Conservation (phyloP, 2,797 vertebrate genomes). For the Podarcis siculus region DNA sequence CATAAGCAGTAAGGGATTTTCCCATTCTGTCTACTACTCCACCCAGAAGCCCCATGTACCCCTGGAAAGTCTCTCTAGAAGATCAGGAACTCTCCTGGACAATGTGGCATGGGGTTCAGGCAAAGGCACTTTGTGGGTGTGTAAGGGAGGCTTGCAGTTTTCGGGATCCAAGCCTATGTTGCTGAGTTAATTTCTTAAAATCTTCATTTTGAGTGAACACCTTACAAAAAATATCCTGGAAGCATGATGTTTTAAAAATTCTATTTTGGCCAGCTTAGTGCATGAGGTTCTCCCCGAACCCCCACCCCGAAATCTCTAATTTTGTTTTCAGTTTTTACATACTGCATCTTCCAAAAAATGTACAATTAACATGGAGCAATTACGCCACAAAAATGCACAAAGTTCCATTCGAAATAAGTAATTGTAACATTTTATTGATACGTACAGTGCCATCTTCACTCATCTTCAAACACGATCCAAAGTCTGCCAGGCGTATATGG, state of each 20-base stretch:
- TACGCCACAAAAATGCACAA: slow-evolving; percentile 3
- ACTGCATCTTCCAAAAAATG: not conserved
- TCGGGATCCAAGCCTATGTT: not conserved
- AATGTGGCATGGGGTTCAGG: not conserved
- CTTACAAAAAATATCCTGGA: too few species aligned
- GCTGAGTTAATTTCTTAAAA: not conserved
- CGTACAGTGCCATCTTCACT: slow-evolving; percentile 95
- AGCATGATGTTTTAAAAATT: too few species aligned
- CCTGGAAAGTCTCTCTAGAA: not conserved
- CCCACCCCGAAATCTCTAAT: too few species aligned
- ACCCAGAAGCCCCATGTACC: not conserved
- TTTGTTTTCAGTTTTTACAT: not conserved
- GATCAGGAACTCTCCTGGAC: not conserved
- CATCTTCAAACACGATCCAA: slow-evolving; percentile 96
- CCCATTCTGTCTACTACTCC: not conserved
- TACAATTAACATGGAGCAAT: not conserved
- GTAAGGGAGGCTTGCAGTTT: not conserved
- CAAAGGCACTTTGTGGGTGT: not conserved
- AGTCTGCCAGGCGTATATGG: slow-evolving; percentile 96
- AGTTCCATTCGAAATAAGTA: not conserved
- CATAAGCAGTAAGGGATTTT: not conserved
- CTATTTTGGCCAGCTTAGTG: too few species aligned
- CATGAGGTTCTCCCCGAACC: too few species aligned
- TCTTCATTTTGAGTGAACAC: not conserved
- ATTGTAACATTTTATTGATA: slow-evolving; percentile 53